These are phyloP conservation scores for Cephus pygmeus DNA, from an alignment of 2,888 invertebrate species.

Conservation along the genomic window DNA sequence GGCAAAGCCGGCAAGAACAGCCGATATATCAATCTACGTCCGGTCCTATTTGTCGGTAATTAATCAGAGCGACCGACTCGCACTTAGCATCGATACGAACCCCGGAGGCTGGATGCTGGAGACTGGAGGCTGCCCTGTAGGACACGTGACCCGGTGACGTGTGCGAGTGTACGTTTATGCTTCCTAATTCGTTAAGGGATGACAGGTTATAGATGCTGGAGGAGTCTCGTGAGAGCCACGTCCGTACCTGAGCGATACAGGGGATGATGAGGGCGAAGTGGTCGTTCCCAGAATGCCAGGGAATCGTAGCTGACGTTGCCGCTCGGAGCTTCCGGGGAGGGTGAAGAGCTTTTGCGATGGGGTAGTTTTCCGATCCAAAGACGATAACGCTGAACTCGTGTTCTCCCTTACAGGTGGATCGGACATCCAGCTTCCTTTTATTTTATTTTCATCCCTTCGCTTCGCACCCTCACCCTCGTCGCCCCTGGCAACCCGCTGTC, in stretches of 20 bases:
- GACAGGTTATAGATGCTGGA: not conserved
- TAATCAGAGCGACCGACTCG: slow-evolving; percentile 53
- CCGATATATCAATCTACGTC: slow-evolving; percentile 62
- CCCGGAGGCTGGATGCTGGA: not conserved
- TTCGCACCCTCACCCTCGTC: not conserved
- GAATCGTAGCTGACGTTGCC: not conserved
- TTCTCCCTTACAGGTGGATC: not conserved
- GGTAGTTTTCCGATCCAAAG: not conserved
- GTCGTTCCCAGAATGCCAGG: not conserved
- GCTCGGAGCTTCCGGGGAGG: not conserved
- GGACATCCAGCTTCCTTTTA: not conserved
- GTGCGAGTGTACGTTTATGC: not conserved
- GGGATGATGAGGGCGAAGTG: not conserved
- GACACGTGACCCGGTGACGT: too few relatives aligned
- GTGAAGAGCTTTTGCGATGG: not conserved
- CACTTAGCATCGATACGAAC: slow-evolving; percentile 46
- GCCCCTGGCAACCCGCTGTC: slow-evolving; percentile 31
- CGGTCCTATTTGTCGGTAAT: slow-evolving; percentile 60
- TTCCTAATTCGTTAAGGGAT: not conserved
- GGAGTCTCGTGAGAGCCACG: not conserved
- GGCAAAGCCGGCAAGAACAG: slow-evolving; percentile 53
- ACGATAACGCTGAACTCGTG: not conserved
- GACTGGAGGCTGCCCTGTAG: too few relatives aligned
- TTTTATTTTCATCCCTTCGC: not conserved
- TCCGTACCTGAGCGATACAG: not conserved